A percentile compares a stretch with the other conserved stretches of the same genome.
Conservation (phyloP, 2,113 vertebrate genomes). For the Ceyx melanurus region DNA sequence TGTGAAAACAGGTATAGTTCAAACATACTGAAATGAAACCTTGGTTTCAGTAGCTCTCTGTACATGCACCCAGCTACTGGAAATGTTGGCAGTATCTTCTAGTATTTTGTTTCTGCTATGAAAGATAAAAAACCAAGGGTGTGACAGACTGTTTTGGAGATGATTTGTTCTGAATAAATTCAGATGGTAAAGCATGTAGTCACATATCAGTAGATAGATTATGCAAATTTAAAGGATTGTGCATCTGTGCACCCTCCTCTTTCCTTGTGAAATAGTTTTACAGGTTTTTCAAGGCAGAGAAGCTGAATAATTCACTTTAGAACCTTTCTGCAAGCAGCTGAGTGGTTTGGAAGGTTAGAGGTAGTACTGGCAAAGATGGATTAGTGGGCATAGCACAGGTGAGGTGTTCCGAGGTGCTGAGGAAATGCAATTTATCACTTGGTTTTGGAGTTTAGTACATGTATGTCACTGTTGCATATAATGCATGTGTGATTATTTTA, state of each 20-base stretch:
- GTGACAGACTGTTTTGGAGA: too few species aligned
- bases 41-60: too few species aligned
- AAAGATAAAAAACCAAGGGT: too few species aligned
- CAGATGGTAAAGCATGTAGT: too few species aligned
- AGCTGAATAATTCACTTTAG: background rate
- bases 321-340: conserved; percentile 24
- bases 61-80: too few species aligned
- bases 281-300: background rate
- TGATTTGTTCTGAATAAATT: too few species aligned
- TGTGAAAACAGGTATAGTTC: background rate
- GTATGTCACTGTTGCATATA: background rate
- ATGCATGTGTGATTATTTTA: background rate
- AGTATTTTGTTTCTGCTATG: too few species aligned
- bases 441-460: background rate
- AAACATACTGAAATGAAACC: background rate
- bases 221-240: background rate
- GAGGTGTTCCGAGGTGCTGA: background rate
- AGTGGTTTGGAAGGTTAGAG: conserved; percentile 58
- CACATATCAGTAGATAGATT: background rate
- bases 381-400: conserved; percentile 62
- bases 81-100: too few species aligned
- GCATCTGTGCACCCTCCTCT: background rate
- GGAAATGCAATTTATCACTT: conserved; percentile 53
- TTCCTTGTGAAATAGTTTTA: background rate
- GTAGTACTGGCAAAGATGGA: conserved; percentile 59